These are phyloP conservation scores for Rhinogobio ventralis DNA, from an alignment of 2,797 vertebrate genomes.

Conservation along the genomic window DNA sequence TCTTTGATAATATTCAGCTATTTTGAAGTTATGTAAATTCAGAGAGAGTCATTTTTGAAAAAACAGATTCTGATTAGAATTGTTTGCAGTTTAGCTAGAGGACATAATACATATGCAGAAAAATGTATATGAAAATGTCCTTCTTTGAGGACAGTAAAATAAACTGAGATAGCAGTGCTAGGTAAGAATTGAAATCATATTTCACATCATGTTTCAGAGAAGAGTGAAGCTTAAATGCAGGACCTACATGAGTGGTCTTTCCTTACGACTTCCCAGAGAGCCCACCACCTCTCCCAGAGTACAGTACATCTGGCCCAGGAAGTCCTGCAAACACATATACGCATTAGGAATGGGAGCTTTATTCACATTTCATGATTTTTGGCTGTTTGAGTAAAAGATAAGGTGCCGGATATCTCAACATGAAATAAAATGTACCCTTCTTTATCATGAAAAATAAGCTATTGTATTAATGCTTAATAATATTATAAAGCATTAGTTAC, in stretches of 20 bases:
- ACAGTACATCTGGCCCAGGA: conserved; percentile 96
- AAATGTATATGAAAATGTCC: not conserved
- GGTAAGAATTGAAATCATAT: not conserved
- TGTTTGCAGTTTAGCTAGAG: not conserved
- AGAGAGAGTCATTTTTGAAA: not conserved
- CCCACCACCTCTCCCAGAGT: conserved; percentile 95
- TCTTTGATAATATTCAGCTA: not conserved
- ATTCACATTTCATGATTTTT: not conserved
- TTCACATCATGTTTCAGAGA: not conserved
- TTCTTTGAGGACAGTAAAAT: not conserved
- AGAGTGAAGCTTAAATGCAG: not conserved
- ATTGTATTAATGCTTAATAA: no score
- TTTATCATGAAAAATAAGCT: not conserved
- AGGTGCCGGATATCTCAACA: no score
- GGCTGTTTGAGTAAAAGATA: not conserved
- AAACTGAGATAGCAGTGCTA: not conserved
- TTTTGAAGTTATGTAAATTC: conserved; percentile 4
- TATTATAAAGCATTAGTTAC: not conserved
- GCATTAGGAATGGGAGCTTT: not conserved
- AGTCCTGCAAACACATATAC: conserved; percentile 82
- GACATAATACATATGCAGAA: not conserved
- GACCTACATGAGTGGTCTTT: conserved; percentile 93
- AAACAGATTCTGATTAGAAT: not conserved
- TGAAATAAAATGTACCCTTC: not conserved
- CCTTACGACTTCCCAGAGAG: conserved; percentile 90